Percentiles rank a stretch among this genome's conserved stretches.
phyloP scores from a whole-genome alignment of 2,888 invertebrate genomes.

The Anoplius nigerrimus region DNA sequence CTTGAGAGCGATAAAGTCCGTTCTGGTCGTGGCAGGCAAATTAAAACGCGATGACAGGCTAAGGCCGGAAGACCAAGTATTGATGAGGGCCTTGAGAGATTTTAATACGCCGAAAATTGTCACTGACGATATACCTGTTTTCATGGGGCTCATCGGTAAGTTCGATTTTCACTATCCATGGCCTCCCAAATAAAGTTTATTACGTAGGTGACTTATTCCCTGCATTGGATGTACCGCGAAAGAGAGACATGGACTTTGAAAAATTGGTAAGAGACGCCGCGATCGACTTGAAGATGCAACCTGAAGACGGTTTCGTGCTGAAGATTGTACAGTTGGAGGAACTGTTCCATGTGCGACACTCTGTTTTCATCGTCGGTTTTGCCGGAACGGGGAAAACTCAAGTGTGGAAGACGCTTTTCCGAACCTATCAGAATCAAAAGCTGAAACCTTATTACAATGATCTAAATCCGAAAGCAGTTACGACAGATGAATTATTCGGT shows the following conservation, averaged over 20 bases:
- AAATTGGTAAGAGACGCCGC: conserved; percentile 86
- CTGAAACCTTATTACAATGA: conserved; percentile 90
- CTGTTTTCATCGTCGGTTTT: conserved; percentile 90
- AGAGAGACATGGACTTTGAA: conserved; percentile 90
- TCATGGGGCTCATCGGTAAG: conserved; percentile 92
- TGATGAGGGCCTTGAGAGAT: conserved; percentile 95
- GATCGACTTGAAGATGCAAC: conserved; percentile 88
- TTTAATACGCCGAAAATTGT: conserved; percentile 97
- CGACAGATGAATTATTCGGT: conserved; percentile 96
- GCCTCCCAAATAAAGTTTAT: neutral
- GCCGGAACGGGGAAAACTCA: conserved; percentile 95
- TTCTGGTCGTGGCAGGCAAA: conserved; percentile 94
- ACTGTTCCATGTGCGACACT: conserved; percentile 94
- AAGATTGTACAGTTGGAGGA: conserved; percentile 95
- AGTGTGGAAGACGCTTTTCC: conserved; percentile 93
- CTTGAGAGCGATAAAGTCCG: conserved; percentile 94
- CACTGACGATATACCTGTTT: conserved; percentile 92
- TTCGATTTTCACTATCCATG: neutral
- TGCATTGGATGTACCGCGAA: conserved; percentile 92
- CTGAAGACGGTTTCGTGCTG: conserved; percentile 91
- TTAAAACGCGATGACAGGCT: conserved; percentile 87
- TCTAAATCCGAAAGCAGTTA: conserved; percentile 96
- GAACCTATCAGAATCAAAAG: conserved; percentile 89
- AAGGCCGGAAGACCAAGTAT: conserved; percentile 92
- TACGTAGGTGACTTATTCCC: conserved; percentile 88